Conservation (phyloP, 2,888 invertebrate species). For the Aromia moschata region DNA sequence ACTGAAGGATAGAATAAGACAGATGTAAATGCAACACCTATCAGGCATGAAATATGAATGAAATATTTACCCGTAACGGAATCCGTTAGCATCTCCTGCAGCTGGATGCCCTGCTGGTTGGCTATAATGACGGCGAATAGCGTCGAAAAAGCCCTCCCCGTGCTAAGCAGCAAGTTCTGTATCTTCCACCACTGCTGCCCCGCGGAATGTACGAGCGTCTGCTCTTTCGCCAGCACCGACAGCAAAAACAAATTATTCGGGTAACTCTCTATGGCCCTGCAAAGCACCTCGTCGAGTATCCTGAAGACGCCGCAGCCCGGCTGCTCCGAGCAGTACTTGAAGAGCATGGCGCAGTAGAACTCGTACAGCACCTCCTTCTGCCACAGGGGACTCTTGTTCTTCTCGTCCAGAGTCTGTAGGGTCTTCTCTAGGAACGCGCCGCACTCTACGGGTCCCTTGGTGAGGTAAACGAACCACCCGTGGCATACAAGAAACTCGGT, state of each 20-base stretch:
- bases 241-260: conserved; percentile 70
- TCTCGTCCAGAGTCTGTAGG: conserved; percentile 49
- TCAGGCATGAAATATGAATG: background rate
- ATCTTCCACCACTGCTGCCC: conserved; percentile 67
- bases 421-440: conserved; percentile 57
- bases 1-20: no score
- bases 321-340: conserved; percentile 53
- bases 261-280: conserved; percentile 62
- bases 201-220: conserved; percentile 57
- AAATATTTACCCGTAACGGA: conserved; percentile 55
- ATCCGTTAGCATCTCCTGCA: conserved; percentile 54
- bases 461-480: conserved; percentile 65
- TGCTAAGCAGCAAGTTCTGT: conserved; percentile 61
- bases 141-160: conserved; percentile 63
- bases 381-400: conserved; percentile 42
- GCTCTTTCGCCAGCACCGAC: conserved; percentile 64
- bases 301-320: conserved; percentile 59
- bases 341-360: conserved; percentile 59
- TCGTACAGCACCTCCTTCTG: conserved; percentile 63
- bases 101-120: conserved; percentile 52
- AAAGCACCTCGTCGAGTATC: conserved; percentile 60
- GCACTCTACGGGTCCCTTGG: conserved; percentile 55
- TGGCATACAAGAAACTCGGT: conserved; percentile 67
- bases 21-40: no score
- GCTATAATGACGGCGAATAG: conserved; percentile 64